Base-by-base conservation (phyloP, 92 coral and sea anemone genomes). In the Galaxea fascicularis region DNA sequence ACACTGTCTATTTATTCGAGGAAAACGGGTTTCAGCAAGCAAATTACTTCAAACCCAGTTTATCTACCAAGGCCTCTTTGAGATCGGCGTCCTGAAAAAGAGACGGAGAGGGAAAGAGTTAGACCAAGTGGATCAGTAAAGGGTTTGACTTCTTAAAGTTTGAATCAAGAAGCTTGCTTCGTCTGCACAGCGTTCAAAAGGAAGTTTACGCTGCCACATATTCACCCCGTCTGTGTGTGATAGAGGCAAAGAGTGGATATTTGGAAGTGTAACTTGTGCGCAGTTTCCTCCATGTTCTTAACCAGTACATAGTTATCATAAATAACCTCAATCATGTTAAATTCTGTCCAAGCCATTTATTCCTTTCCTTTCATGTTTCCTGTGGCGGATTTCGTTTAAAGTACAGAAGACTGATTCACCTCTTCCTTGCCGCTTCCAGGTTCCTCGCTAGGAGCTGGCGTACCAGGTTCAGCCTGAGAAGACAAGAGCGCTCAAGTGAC, bases 51-150 rank as follows among this genome's bases (percentile, higher is more conserved):
- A 79, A 22, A 17, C 76, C 65, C 65, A 79, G 65, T 58, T 67
- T 79, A 21, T 56, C 24, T 27, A 29, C 30, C 85, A 80, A 35
- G 68, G 85, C 54, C 39, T 57, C 51, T 59, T 18, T 54, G 11
- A 71, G 30, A 35, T 82, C 77, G 9, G 54, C 59, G 59, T 58
- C 54, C 71, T 71, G 47, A 41, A 71, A 71, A 71, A 41, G 56
- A 49, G 21, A 27, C 7, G 20, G 18, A 0, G 39, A 31, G n/a
- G 17, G 46, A 27, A 13, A 29, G 14, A n/a, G 22, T 69, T 21
- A 10, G 16, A 21, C 21, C 10, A 0, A 9, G 8, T 1, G 31
- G 8, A 65, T n/a, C n/a, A n/a, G n/a, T 65, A 30, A 27, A 65
- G 26, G 16, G 13, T 65, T 65, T 44, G 2, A 8, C 16, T 4